phyloP scores from a whole-genome alignment of 2,797 vertebrate species.

The Hydrocynus forskahlii region DNA sequence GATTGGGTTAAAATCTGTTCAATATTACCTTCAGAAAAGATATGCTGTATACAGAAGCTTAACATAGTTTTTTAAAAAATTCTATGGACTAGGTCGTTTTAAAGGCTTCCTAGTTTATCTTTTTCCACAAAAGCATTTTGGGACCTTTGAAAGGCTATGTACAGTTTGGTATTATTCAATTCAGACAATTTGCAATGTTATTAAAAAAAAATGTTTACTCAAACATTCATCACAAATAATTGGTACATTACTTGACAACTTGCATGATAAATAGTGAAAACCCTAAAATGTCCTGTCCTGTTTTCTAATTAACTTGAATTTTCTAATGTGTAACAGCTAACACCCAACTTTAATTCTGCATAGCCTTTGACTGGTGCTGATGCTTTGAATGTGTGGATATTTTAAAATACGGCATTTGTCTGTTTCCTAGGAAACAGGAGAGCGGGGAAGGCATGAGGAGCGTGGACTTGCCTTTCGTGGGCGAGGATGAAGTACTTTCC shows the following conservation, averaged over 20 bases:
- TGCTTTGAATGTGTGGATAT: slow-evolving; percentile 32
- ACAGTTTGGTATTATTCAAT: not conserved
- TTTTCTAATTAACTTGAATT: slow-evolving; percentile 19
- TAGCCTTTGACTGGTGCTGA: slow-evolving; percentile 23
- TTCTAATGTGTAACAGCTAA: slow-evolving; percentile 9
- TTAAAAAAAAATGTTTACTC: not conserved
- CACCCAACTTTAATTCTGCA: slow-evolving; percentile 24
- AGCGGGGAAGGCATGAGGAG: slow-evolving; percentile 84
- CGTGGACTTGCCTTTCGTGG: slow-evolving; percentile 82
- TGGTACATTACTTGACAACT: no score
- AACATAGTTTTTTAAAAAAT: no score
- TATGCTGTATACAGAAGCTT: no score
- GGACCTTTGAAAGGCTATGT: not conserved
- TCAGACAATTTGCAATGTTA: not conserved
- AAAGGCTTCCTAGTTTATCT: not conserved
- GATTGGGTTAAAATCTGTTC: no score
- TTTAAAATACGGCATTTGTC: slow-evolving; percentile 54
- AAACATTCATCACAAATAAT: not conserved
- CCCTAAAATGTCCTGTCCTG: not conserved
- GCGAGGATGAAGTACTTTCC: slow-evolving; percentile 87
- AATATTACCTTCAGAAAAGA: no score
- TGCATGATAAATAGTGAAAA: not conserved
- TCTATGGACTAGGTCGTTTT: not conserved
- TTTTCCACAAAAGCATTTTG: not conserved
- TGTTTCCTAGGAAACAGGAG: slow-evolving; percentile 88